These are phyloP conservation scores for Falco punctatus DNA, from an alignment of 2,113 vertebrate genomes.

Conservation along the genomic window DNA sequence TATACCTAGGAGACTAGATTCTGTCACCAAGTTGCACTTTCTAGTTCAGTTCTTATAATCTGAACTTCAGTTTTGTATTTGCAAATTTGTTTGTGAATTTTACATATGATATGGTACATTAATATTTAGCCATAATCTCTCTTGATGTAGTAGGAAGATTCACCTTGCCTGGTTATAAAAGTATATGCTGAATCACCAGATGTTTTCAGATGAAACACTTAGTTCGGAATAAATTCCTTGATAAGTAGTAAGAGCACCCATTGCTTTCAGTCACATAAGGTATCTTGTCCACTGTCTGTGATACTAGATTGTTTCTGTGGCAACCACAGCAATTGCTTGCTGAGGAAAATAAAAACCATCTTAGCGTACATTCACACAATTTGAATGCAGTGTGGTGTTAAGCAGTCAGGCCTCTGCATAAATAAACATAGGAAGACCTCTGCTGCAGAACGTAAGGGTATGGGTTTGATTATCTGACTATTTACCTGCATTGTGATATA, in stretches of 20 bases:
- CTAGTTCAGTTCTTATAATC: neutral
- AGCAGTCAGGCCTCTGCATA: neutral
- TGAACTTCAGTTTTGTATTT: neutral
- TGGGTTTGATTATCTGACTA: neutral
- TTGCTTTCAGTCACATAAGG: neutral
- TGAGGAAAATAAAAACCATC: too few relatives aligned
- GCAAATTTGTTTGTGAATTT: neutral
- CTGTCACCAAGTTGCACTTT: neutral
- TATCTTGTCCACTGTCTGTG: neutral
- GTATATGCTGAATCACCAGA: neutral
- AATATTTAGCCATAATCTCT: neutral
- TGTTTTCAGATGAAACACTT: neutral
- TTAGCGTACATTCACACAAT: neutral
- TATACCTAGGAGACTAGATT: neutral
- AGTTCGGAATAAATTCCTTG: neutral
- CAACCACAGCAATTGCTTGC: neutral
- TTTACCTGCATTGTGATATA: neutral
- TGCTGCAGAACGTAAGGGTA: neutral
- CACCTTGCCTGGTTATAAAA: neutral
- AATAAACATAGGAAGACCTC: neutral
- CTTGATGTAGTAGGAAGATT: too few relatives aligned
- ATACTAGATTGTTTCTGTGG: neutral
- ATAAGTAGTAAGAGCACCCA: too few relatives aligned
- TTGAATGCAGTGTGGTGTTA: neutral
- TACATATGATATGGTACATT: neutral